Evolutionary conservation across 2,113 vertebrate genomes (phyloP), one percentile per base, ranked within the genome.

Genomic region (Brachirus orientalis): DNA sequence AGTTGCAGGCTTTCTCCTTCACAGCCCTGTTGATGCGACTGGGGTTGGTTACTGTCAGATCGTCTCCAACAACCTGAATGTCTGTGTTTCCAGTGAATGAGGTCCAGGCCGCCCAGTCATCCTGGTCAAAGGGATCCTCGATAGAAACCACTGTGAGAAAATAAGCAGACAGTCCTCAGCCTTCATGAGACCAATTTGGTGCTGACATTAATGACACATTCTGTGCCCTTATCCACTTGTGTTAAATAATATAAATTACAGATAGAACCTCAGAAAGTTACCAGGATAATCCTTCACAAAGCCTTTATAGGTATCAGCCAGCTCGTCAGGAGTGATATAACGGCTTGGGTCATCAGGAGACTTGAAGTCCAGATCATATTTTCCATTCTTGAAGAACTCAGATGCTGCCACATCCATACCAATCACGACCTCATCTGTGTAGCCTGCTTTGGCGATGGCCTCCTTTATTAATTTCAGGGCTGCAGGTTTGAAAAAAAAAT

Each of bases 401-500:
- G 97, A 99, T 0, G 98, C 97, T 0, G 98, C 98, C 36, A 98
- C 96, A 1, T 99, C 98, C 98, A 99, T 99, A 65, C 97, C 96
- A 0, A 99, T 98, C 56, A 99, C 95, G 3, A 99, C 89, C 89
- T 99, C 90, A 1, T 98, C 93, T 0, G 95, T 79, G 89, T 99
- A 99, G 40, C 97, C 96, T 0, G 96, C 97, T 80, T 98, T 98
- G 69, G 74, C 64, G 0, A 99, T 97, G 4, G 97, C 95, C 0
- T 87, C 94, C 90, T 96, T 98, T 13, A 99, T 69, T 52, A 98
- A 77, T 80, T 98, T 96, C 88, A 99, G 89, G 33, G 96, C 97
- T 99, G 79, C 36, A 51, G 38, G 20, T 54, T 48, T 17, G 28
- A 28, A 61, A 40, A 62, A 12, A 63, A 19, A 22, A 19, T 50